phyloP scores from a whole-genome alignment of 2,113 vertebrate species.

The Anolis sagrei region DNA sequence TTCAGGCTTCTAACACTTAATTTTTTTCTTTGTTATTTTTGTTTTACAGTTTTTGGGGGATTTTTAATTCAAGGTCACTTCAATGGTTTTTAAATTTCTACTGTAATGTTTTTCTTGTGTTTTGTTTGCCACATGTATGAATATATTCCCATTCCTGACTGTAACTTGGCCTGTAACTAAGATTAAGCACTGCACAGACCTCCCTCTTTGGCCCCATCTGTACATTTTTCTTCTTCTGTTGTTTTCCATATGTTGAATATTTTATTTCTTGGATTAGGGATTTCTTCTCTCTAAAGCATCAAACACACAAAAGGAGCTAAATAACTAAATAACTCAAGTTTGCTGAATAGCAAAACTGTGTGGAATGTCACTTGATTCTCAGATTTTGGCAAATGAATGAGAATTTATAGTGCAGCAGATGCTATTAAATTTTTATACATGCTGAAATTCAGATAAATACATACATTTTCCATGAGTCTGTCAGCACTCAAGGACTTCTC shows the following conservation, averaged over 20 bases:
- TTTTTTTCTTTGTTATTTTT: background rate
- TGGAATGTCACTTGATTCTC: background rate
- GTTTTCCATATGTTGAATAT: background rate
- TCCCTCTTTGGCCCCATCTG: background rate
- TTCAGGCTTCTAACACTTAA: background rate
- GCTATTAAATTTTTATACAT: background rate
- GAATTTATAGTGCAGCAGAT: background rate
- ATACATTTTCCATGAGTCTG: background rate
- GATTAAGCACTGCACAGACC: background rate
- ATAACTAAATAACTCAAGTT: background rate
- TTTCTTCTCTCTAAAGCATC: background rate
- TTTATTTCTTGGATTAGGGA: background rate
- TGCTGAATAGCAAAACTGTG: background rate
- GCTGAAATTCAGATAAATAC: background rate
- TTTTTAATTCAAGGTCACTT: background rate
- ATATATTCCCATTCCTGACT: background rate
- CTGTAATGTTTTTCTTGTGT: background rate
- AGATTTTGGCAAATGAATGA: background rate
- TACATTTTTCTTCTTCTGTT: background rate
- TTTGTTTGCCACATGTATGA: background rate
- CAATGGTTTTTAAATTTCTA: background rate
- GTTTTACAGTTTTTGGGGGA: background rate
- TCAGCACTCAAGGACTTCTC: background rate
- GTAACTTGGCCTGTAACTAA: background rate
- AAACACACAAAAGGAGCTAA: too few relatives aligned